These are phyloP conservation scores for Plemyria rubiginata DNA, from an alignment of 2,888 invertebrate species.

Conservation along the genomic window DNA sequence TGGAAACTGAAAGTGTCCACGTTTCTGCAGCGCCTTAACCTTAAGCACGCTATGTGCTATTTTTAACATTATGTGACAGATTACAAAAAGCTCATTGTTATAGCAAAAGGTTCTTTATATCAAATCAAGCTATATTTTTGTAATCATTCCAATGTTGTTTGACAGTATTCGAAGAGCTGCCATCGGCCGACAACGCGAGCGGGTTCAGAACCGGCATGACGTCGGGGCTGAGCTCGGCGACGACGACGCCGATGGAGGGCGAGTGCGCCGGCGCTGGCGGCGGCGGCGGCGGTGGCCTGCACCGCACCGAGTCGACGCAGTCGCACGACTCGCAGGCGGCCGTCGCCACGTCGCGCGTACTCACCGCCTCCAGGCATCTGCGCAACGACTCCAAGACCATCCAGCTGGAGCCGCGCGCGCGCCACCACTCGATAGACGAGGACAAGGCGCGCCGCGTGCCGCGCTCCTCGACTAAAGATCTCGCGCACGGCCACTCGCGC, in stretches of 20 bases:
- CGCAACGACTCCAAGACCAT: constrained; percentile 87
- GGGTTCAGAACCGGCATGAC: constrained; percentile 73
- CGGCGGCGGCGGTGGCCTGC: constrained; percentile 52
- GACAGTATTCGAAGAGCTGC: constrained; percentile 91
- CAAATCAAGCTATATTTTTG: neutral
- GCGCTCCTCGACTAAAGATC: constrained; percentile 76
- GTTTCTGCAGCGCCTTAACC: too few relatives aligned
- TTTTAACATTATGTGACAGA: too few relatives aligned
- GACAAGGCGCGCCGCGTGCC: constrained; percentile 50
- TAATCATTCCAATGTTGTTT: constrained; percentile 13
- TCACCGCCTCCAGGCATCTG: constrained; percentile 83
- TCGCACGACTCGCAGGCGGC: constrained; percentile 64
- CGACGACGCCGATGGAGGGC: constrained; percentile 68
- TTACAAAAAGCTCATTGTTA: too few relatives aligned
- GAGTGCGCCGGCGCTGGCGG: constrained; percentile 40
- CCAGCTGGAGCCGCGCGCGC: constrained; percentile 85
- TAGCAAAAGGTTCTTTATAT: too few relatives aligned
- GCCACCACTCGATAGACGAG: constrained; percentile 68
- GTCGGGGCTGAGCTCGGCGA: constrained; percentile 72
- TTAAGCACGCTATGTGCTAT: too few relatives aligned
- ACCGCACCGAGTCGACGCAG: constrained; percentile 76
- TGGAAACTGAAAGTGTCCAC: too few relatives aligned
- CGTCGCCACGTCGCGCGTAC: constrained; percentile 67
- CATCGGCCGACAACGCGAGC: constrained; percentile 82
- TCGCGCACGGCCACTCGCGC: constrained; percentile 75